These are phyloP conservation scores for Penaeus vannamei DNA, from an alignment of 1,140 invertebrate genomes.

Conservation along the genomic window DNA sequence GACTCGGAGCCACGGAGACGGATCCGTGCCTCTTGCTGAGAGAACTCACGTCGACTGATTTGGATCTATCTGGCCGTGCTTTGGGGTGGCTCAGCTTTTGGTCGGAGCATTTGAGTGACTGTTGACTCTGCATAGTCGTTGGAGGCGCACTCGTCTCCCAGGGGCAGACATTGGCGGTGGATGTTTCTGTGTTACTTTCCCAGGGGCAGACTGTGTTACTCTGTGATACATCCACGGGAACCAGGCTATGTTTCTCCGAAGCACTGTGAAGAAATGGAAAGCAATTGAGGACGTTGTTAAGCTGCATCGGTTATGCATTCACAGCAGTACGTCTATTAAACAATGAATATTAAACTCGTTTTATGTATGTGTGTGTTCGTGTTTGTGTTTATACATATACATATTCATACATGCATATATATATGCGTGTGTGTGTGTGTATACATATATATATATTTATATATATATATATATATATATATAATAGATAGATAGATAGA, in stretches of 20 bases:
- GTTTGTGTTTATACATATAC: too few relatives aligned
- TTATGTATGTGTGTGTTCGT: too few relatives aligned
- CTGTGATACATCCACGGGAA: conserved; percentile 19
- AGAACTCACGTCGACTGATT: conserved; percentile 67
- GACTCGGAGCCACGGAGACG: conserved; percentile 62
- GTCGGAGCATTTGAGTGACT: conserved; percentile 42
- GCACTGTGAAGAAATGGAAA: conserved; percentile 45
- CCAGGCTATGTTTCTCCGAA: conserved; percentile 47
- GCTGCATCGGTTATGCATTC: too few relatives aligned
- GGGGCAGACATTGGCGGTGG: conserved; percentile 77
- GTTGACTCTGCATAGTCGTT: conserved; percentile 34
- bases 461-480: too few relatives aligned
- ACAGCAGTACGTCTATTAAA: neutral
- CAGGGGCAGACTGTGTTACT: conserved; percentile 59
- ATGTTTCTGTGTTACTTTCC: conserved; percentile 68
- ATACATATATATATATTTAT: too few relatives aligned
- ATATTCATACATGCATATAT: too few relatives aligned
- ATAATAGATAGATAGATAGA: too few relatives aligned
- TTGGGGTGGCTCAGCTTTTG: conserved; percentile 56
- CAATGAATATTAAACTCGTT: neutral
- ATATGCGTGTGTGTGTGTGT: too few relatives aligned
- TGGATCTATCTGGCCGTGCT: conserved; percentile 62
- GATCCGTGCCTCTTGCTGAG: conserved; percentile 62
- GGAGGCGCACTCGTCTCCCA: conserved; percentile 75
- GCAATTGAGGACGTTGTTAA: neutral